Percentiles rank a stretch among this genome's conserved stretches.
Evolutionary conservation across 2,797 vertebrate genomes (phyloP).

Genomic region (Tinamus major): DNA sequence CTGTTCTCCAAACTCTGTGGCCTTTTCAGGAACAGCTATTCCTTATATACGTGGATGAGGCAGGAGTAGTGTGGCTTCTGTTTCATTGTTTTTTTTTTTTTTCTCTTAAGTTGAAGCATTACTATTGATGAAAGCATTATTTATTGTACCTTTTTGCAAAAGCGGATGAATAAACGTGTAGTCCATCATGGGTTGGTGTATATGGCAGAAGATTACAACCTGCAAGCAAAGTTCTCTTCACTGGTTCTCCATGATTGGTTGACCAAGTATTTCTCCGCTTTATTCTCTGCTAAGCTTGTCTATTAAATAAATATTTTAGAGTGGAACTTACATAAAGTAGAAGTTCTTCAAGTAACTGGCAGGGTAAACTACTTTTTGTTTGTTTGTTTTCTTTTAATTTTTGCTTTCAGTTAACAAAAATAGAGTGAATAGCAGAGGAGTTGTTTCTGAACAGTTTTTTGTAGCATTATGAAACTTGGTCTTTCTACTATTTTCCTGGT

Average conservation of each 20-base stretch:
- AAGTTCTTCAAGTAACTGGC: background rate
- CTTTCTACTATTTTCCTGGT: background rate
- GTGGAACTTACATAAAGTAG: background rate
- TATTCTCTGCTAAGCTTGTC: background rate
- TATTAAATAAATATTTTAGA: background rate
- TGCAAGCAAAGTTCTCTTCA: background rate
- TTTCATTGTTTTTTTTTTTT: background rate
- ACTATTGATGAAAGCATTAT: background rate
- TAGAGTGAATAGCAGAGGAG: background rate
- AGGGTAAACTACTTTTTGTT: background rate
- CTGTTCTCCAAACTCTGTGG: background rate
- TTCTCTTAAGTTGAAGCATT: background rate
- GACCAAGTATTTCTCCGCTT: background rate
- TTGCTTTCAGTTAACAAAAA: background rate
- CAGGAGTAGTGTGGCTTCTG: accelerated
- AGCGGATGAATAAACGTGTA: background rate
- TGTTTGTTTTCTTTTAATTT: background rate
- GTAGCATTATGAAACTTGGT: background rate
- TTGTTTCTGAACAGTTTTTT: background rate
- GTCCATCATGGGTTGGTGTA: background rate
- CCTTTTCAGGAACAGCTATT: background rate
- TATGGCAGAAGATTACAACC: background rate
- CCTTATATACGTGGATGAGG: background rate
- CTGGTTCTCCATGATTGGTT: background rate
- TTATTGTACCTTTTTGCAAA: background rate